Evolutionary conservation across 2,113 vertebrate species (phyloP), one percentile per base, ranked within the genome.

Genomic region (Cromileptes altivelis): DNA sequence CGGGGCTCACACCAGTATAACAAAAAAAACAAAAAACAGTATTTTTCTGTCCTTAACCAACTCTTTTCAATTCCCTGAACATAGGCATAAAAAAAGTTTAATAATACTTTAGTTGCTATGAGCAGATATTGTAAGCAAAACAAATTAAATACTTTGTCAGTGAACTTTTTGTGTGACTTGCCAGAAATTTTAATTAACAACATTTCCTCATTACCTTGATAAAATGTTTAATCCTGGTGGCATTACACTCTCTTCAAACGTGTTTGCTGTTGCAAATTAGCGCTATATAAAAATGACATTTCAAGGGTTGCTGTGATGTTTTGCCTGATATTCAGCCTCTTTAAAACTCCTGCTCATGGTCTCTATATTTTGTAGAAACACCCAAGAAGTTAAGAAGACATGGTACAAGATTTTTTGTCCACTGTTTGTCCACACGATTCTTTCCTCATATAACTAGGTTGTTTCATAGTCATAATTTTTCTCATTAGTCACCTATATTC

Each of bases 121-220:
- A 47, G n/a, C n/a, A 10, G 14, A 15, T 67, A 67, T 18, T 67
- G 6, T 47, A 23, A 6, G n/a, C n/a, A 17, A 25, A 47, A 47
- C n/a, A 49, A 67, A 49, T 64, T 14, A 45, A 37, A 21, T 18
- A 37, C 30, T 37, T 37, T 33, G 57, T 60, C 8, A 10, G 30
- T 18, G 2, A 61, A 63, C 9, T 13, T 21, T 63, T 14, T 63
- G 5, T 18, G 27, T 40, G 33, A n/a, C 4, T 42, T 63, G 37
- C 37, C 62, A 64, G 23, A 49, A 49, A 45, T 40, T 64, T 64
- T 42, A 64, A 64, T 42, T 45, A 45, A 65, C 42, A 67, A 47
- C 3, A 67, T 17, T 25, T 49, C 8, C 42, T 18, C 15, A 49
- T 27, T 67, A 49, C 6, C 7, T 49, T 18, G 40, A 65, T 65